Conservation (phyloP, 2,797 vertebrate genomes). For the Centroberyx gerrardi region DNA sequence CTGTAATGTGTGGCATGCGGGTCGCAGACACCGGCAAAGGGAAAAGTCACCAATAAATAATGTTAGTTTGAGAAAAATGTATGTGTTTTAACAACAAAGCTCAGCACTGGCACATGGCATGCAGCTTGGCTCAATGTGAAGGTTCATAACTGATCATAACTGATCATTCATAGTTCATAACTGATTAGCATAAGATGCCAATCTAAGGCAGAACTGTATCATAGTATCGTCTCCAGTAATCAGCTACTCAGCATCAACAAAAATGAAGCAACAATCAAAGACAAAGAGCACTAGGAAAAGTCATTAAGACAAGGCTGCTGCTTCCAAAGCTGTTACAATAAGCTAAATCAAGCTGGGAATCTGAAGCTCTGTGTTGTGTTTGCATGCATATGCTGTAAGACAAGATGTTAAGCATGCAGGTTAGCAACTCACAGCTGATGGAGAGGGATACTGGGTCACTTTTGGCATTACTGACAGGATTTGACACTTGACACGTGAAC, state of each 20-base stretch:
- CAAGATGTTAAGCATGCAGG: neutral
- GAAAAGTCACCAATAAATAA: neutral
- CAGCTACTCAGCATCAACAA: conserved; percentile 12
- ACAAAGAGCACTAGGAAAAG: conserved; percentile 27
- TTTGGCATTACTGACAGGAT: conserved; percentile 39
- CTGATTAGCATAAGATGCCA: neutral
- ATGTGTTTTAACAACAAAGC: too few relatives aligned
- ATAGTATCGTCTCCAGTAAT: conserved; percentile 19
- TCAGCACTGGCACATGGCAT: too few relatives aligned
- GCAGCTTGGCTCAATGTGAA: conserved; percentile 6
- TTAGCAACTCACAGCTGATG: conserved; percentile 71
- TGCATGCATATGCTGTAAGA: neutral
- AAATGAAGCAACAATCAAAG: conserved; percentile 16
- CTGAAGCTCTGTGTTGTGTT: neutral
- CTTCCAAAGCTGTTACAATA: conserved; percentile 13
- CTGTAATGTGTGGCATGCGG: conserved; percentile 35
- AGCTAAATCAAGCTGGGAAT: conserved; percentile 14
- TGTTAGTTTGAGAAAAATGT: neutral
- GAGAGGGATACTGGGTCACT: conserved; percentile 51
- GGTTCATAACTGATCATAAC: too few relatives aligned
- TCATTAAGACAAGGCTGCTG: conserved; percentile 5
- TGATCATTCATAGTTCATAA: conserved; percentile 2
- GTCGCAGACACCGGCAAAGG: neutral
- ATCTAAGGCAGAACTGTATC: conserved; percentile 13
- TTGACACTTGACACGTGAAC: conserved; percentile 66